Evolutionary conservation across 2,888 invertebrate genomes (phyloP), one percentile per base, ranked within the genome.

Genomic region (Acleris emargana): DNA sequence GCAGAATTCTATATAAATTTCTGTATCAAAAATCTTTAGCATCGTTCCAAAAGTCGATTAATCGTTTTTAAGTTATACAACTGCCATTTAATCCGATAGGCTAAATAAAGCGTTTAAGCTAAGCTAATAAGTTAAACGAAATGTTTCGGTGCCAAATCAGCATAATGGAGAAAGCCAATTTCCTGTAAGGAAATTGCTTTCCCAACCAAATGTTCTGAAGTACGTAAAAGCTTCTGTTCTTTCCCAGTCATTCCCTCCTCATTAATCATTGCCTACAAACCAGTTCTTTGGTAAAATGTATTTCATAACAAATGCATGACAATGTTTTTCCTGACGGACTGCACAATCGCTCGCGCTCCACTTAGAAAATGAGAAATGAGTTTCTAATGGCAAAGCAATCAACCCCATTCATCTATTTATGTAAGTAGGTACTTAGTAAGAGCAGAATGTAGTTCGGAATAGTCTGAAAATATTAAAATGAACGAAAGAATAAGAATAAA

Each of bases 101-200:
- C 62, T 57, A 51, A 67, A 67, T 62, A 51, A 62, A 62, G 49
- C 62, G 49, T 61, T 71, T 67, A 69, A 68, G 61, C 59, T 67
- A 69, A 68, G 63, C 54, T 66, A 68, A 63, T 69, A 67, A 58
- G 57, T 64, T 63, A 66, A 58, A 53, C 58, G 66, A 66, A 67
- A 69, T 57, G 72, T 72, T 75, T 72, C 62, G 66, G 64, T 69
- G 62, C 71, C 69, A 75, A 73, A 71, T 73, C 73, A 67, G 69
- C 67, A 68, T 76, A 76, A 78, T 77, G 73, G 73, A 73, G 78
- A 82, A 81, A 84, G 80, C 81, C 85, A 87, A 91, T 91, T 91
- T 91, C 90, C 91, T 81, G 73, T 70, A 71, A 84, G 91, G 91
- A 91, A 91, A 91, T 90, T 88, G 84, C 83, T 80, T 80, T 73